phyloP scores from a whole-genome alignment of 2,888 invertebrate genomes.

The Lymantria monacha region DNA sequence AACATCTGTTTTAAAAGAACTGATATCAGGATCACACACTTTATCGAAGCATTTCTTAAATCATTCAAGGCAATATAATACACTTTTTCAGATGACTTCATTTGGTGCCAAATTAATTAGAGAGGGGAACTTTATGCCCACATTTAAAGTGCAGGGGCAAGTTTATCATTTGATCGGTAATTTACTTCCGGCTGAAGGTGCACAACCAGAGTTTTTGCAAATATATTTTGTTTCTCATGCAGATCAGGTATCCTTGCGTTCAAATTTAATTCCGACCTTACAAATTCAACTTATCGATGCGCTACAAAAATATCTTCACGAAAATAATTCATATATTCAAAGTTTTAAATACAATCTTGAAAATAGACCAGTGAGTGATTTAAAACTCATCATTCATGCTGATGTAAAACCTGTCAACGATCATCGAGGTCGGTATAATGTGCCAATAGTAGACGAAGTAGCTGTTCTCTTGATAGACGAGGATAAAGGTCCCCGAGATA shows the following conservation, averaged over 20 bases:
- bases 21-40: conserved; percentile 7
- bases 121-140: background rate
- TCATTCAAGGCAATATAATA: conserved; percentile 5
- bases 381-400: conserved; percentile 6
- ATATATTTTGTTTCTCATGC: conserved; percentile 15
- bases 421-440: conserved; percentile 16
- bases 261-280: background rate
- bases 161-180: conserved; percentile 4
- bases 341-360: background rate
- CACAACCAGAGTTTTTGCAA: conserved; percentile 11
- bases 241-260: conserved; percentile 1
- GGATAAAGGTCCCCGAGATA: conserved; percentile 34
- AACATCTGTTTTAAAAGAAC: conserved; percentile 10
- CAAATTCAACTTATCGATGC: background rate
- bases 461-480: conserved; percentile 29
- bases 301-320: background rate
- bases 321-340: background rate
- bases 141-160: no score
- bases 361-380: background rate
- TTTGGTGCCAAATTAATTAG: background rate
- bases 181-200: conserved; percentile 12
- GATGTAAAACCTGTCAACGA: conserved; percentile 10
- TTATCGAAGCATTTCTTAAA: conserved; percentile 12
- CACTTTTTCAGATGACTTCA: conserved; percentile 9
- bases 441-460: conserved; percentile 19